A percentile compares a stretch with the other conserved stretches of the same genome.
Evolutionary conservation across 2,888 invertebrate genomes (phyloP).

Genomic region (Helobdella robusta): DNA sequence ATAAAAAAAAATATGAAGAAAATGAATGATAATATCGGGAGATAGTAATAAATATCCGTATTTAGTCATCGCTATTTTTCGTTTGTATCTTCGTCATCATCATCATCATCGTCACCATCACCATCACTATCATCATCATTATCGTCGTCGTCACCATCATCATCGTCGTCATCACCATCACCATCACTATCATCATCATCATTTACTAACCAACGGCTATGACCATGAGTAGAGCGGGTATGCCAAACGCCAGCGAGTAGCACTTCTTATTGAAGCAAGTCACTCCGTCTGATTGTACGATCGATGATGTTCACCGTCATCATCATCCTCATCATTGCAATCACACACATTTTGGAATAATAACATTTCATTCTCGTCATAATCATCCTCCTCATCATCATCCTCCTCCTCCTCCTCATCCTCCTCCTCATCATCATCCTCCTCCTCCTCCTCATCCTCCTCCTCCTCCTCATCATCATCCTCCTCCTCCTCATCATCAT

Average conservation of each 20-base stretch:
- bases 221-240: conserved; percentile 77
- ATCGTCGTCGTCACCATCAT: conserved; percentile 15
- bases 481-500: conserved; percentile 19
- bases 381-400: too few species aligned
- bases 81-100: too few species aligned
- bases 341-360: not conserved
- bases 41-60: too few species aligned
- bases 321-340: conserved; percentile 20
- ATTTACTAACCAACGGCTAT: conserved; percentile 62
- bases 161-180: conserved; percentile 16
- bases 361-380: not conserved
- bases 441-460: conserved; percentile 19
- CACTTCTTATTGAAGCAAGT: conserved; percentile 44
- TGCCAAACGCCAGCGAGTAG: conserved; percentile 64
- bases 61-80: not conserved
- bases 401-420: conserved; percentile 20
- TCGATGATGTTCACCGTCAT: conserved; percentile 17
- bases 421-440: conserved; percentile 18
- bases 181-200: conserved; percentile 13
- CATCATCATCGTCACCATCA: conserved; percentile 11
- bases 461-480: conserved; percentile 20
- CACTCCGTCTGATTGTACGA: conserved; percentile 16
- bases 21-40: not conserved
- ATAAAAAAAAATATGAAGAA: too few species aligned
- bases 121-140: conserved; percentile 15